Evolutionary conservation across 2,888 invertebrate species (phyloP).

Genomic region (Leucophenga maculata): DNA sequence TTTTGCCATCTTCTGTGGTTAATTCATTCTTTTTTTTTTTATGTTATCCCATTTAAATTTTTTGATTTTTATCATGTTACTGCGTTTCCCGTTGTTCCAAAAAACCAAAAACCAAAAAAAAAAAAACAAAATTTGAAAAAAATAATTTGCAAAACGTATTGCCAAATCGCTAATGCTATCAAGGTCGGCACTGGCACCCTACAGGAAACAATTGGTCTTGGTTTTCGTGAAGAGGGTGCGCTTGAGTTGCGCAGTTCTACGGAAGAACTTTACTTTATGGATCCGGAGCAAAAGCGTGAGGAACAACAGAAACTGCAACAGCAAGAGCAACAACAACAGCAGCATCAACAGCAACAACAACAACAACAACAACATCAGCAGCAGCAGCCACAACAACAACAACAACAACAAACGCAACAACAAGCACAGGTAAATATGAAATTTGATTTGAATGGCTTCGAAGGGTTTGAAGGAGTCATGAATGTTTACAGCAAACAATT

Average conservation of each 20-base stretch:
- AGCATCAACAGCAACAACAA: constrained; percentile 33
- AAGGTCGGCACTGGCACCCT: constrained; percentile 74
- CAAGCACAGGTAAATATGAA: constrained; percentile 37
- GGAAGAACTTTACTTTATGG: constrained; percentile 89
- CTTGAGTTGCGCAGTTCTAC: constrained; percentile 89
- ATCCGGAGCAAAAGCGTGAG: constrained; percentile 74
- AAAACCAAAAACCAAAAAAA: no score
- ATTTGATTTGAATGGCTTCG: no score
- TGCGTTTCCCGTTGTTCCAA: background rate
- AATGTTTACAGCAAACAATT: no score
- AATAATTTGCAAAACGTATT: constrained; percentile 34
- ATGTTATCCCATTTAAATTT: background rate
- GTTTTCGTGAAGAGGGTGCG: constrained; percentile 85
- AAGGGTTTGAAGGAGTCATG: no score
- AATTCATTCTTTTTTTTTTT: no score
- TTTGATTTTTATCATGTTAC: background rate
- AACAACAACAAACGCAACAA: constrained; percentile 47
- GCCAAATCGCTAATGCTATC: constrained; percentile 64
- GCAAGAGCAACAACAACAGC: constrained; percentile 52
- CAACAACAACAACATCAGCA: background rate
- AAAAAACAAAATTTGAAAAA: background rate
- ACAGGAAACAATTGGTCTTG: constrained; percentile 74
- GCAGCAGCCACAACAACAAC: constrained; percentile 51
- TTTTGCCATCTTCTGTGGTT: background rate
- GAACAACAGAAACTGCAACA: constrained; percentile 71